phyloP scores from a whole-genome alignment of 2,797 vertebrate species.

The Sciaenops ocellatus region DNA sequence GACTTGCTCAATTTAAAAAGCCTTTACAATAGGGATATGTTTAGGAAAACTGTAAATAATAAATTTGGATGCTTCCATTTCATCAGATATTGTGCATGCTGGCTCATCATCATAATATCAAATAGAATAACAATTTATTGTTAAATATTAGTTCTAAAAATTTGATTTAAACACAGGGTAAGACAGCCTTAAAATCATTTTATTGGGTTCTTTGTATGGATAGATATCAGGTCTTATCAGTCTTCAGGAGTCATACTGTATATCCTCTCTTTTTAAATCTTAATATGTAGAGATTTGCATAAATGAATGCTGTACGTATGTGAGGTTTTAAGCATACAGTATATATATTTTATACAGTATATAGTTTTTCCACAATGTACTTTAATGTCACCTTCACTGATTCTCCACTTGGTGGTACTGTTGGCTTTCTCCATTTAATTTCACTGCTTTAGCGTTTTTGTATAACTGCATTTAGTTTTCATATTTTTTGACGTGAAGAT shows the following conservation, averaged over 20 bases:
- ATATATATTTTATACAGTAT: neutral
- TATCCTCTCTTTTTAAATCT: neutral
- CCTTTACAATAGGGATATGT: neutral
- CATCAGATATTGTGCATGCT: too few relatives aligned
- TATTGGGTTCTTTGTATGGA: neutral
- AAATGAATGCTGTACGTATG: neutral
- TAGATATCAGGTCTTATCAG: neutral
- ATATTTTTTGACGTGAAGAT: constrained; percentile 30
- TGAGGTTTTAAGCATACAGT: neutral
- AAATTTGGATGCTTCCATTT: too few relatives aligned
- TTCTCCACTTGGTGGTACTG: constrained; percentile 57
- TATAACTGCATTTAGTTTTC: constrained; percentile 11
- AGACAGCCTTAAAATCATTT: neutral
- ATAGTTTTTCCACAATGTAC: constrained; percentile 2
- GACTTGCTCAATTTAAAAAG: neutral
- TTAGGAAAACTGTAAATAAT: too few relatives aligned
- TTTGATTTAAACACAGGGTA: neutral
- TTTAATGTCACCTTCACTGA: neutral
- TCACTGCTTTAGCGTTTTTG: constrained; percentile 43
- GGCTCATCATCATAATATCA: too few relatives aligned
- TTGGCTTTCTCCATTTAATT: constrained; percentile 54
- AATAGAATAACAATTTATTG: too few relatives aligned
- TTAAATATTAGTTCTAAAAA: too few relatives aligned
- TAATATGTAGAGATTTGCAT: neutral
- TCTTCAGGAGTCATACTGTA: neutral